Evolutionary conservation across 2,888 invertebrate genomes (phyloP), one percentile per base, ranked within the genome.

Genomic region (Andrena praecox): DNA sequence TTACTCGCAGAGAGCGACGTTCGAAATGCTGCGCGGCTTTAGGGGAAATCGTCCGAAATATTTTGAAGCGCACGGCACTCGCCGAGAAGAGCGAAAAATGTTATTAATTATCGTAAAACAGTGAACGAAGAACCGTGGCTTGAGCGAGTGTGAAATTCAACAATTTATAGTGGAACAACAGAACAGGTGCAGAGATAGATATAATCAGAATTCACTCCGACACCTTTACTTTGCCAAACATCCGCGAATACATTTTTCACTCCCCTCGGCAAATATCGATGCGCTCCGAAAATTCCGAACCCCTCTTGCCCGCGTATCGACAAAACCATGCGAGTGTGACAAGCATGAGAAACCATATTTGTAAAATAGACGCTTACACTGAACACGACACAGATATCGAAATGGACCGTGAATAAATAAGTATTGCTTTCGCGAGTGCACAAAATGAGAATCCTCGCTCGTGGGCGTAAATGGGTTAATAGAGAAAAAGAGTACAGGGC

Each of bases 391-490:
- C n/a, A 42, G 27, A 64, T 27, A 29, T 48, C 16, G 62, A 35
- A 63, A 35, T 33, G 7, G 20, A 60, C n/a, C 2, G 31, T n/a
- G 31, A 60, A 60, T 16, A n/a, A 31, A 31, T 60, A 8, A 16
- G 6, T 59, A 12, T 59, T 8, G 16, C 7, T 31, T 60, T 10
- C 8, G 31, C 20, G 35, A 64, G 10, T 42, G 56, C 12, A 42
- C 16, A 24, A 24, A 56, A 31, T 12, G 10, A 7, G 20, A 12
- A 31, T 6, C 2, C 60, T 60, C 20, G 29, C 12, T 24, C 50
- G 27, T 62, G 20, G 29, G 29, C 12, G 33, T 20, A 63, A 77
- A 77, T 48, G 64, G 64, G 33, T 77, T 59, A 42, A 20, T 42
- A 20, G 31, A 56, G 35, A 6, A 16, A 16, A 31, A 48, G 0